Percentiles rank a stretch among this genome's conserved stretches.
Conservation (phyloP, 2,113 vertebrate species). For the Ploceus nigricollis region DNA sequence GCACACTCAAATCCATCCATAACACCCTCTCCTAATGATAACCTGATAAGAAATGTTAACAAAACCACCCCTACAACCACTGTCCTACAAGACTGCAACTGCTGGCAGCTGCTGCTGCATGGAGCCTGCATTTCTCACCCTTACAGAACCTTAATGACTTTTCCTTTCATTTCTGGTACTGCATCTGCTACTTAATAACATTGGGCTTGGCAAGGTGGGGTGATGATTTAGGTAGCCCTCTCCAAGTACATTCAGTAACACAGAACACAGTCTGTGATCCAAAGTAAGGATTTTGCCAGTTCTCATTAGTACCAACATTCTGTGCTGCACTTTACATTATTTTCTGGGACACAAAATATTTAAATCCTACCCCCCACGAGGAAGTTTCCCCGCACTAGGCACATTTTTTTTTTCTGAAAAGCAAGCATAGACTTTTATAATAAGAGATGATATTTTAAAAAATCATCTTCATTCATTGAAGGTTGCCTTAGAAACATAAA, state of each 20-base stretch:
- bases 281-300: not conserved
- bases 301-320: not conserved
- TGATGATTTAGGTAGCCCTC: not conserved
- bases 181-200: not conserved
- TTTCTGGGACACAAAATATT: not conserved
- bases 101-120: not conserved
- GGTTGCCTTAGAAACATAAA: not conserved
- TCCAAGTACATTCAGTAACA: not conserved
- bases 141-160: not conserved
- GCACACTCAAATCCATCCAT: not conserved
- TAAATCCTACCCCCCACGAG: not conserved
- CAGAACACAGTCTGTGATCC: not conserved
- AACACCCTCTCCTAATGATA: not conserved
- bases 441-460: not conserved
- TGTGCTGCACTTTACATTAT: not conserved
- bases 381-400: not conserved
- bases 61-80: not conserved
- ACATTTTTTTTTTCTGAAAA: not conserved
- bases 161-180: not conserved
- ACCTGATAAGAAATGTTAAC: not conserved
- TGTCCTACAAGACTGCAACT: not conserved
- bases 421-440: not conserved
- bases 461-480: not conserved
- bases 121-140: not conserved
- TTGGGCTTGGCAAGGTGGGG: not conserved